Evolutionary conservation across 2,113 vertebrate genomes (phyloP).

Genomic region (Sylvilagus bachmani): DNA sequence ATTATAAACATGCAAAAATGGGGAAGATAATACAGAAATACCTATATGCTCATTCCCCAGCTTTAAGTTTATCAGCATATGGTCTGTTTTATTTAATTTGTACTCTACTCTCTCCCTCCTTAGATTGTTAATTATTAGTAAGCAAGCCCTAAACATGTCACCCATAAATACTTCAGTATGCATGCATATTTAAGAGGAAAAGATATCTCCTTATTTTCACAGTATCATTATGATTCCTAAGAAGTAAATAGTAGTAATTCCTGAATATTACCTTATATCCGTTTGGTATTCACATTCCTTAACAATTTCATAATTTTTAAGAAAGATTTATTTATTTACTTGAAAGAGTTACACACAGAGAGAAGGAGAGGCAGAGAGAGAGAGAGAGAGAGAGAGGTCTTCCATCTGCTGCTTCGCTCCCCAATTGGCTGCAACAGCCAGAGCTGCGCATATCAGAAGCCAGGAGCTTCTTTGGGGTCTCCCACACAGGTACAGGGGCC

Average conservation of each 20-base stretch:
- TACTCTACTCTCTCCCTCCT: neutral
- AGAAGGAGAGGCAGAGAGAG: too few species aligned
- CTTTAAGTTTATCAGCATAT: neutral
- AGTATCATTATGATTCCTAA: neutral
- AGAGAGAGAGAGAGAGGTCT: too few species aligned
- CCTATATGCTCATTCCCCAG: neutral
- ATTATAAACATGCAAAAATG: constrained; percentile 4
- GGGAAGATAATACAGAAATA: neutral
- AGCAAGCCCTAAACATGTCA: neutral
- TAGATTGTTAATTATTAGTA: neutral
- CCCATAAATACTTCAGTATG: neutral
- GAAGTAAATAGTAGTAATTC: neutral
- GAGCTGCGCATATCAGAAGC: too few species aligned
- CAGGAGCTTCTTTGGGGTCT: too few species aligned
- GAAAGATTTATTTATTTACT: too few species aligned
- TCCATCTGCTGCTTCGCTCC: too few species aligned
- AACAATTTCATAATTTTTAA: neutral
- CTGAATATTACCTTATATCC: neutral
- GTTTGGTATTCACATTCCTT: neutral
- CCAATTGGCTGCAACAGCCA: too few species aligned
- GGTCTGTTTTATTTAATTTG: neutral
- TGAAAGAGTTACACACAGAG: too few species aligned
- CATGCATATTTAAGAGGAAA: neutral
- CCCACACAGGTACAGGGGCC: too few species aligned
- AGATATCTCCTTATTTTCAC: neutral